These are phyloP conservation scores for Saimiri boliviensis DNA, from an alignment of 2,113 vertebrate species.

Conservation along the genomic window DNA sequence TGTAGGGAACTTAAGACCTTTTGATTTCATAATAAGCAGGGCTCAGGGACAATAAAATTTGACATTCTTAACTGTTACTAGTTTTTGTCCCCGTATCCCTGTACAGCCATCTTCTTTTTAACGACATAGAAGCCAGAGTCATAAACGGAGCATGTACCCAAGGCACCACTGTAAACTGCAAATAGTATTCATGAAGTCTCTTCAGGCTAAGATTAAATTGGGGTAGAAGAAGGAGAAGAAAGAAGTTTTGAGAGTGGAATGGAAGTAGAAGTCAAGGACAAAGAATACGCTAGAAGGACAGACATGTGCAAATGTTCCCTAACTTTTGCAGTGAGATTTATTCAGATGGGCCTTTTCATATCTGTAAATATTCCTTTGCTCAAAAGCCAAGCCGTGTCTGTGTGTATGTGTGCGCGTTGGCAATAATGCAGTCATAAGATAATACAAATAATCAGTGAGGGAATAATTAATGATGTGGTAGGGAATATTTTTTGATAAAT, in stretches of 20 bases:
- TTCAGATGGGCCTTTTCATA: slow-evolving; percentile 58
- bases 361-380: slow-evolving; percentile 11
- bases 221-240: background rate
- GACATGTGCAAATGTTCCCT: slow-evolving; percentile 34
- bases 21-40: slow-evolving; percentile 63
- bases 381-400: background rate
- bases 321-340: background rate
- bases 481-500: slow-evolving; percentile 90
- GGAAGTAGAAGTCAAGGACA: slow-evolving; percentile 55
- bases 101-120: slow-evolving; percentile 62
- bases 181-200: background rate
- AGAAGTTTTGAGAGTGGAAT: background rate
- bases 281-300: slow-evolving; percentile 43
- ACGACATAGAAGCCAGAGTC: slow-evolving; percentile 56
- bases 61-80: slow-evolving; percentile 70
- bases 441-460: slow-evolving; percentile 80
- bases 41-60: slow-evolving; percentile 70
- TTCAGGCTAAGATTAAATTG: slow-evolving; percentile 16
- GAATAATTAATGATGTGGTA: slow-evolving; percentile 81
- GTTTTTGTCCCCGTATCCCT: slow-evolving; percentile 65
- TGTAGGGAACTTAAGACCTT: slow-evolving; percentile 53
- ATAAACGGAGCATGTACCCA: slow-evolving; percentile 60
- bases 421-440: slow-evolving; percentile 72
- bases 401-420: slow-evolving; percentile 24
- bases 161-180: slow-evolving; percentile 54